Percentiles rank a stretch among this genome's conserved stretches.
Evolutionary conservation across 2,113 vertebrate genomes (phyloP).

Genomic region (Alaudala cheleensis): DNA sequence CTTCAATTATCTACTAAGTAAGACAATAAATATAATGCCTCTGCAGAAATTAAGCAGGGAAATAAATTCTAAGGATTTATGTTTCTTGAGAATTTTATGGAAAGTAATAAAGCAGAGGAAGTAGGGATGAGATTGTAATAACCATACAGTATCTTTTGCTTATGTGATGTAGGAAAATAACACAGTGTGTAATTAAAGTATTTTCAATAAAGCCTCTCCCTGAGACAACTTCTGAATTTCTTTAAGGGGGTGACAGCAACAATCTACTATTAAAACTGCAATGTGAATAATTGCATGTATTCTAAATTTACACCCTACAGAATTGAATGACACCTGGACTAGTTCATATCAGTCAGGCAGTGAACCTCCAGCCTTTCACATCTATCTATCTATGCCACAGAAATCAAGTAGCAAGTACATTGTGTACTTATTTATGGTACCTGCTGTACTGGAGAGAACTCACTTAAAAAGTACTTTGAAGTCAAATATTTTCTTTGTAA

Average conservation of each 20-base stretch:
- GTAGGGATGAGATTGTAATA: neutral
- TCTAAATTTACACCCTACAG: neutral
- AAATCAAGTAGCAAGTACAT: neutral
- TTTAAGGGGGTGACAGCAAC: neutral
- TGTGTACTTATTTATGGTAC: neutral
- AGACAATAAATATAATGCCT: neutral
- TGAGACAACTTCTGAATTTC: neutral
- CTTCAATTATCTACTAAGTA: neutral
- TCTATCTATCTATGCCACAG: neutral
- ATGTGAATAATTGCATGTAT: neutral
- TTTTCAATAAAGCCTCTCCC: neutral
- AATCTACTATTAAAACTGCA: neutral
- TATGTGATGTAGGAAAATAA: neutral
- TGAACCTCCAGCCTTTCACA: neutral
- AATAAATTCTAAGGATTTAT: neutral
- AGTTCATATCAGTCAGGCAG: neutral
- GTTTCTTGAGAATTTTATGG: neutral
- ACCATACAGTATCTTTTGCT: neutral
- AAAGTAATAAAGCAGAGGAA: slow-evolving; percentile 6
- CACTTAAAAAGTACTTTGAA: neutral
- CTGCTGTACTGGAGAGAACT: neutral
- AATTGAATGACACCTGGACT: neutral
- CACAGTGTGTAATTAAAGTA: neutral
- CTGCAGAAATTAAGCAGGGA: neutral
- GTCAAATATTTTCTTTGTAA: neutral